These are phyloP conservation scores for Rattus norvegicus DNA, from an alignment of 2,113 vertebrate genomes.

Conservation along the genomic window GRCr8 NC_086033.1:76926001-76926500, in stretches of 20 bases:
- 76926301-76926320: background rate
- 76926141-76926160: conserved; percentile 65
- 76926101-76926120: conserved; percentile 46
- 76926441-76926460: background rate
- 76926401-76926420: background rate
- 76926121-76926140: conserved; percentile 57
- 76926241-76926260: background rate
- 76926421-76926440: background rate
- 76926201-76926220: background rate
- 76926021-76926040: conserved; percentile 6
- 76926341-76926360: background rate
- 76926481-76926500: background rate
- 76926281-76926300: background rate
- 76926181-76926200: conserved; percentile 55
- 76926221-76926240: conserved; percentile 52
- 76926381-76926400: background rate
- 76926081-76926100: conserved; percentile 65
- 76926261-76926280: background rate
- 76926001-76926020: background rate
- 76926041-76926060: conserved; percentile 47
- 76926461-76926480: background rate
- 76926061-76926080: conserved; percentile 50
- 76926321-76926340: background rate
- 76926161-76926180: conserved; percentile 51
- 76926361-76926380: background rate